Percentiles rank a stretch among this genome's conserved stretches.
Evolutionary conservation across 1,140 invertebrate species (phyloP).

Genomic region (Plodia interpunctella): DNA sequence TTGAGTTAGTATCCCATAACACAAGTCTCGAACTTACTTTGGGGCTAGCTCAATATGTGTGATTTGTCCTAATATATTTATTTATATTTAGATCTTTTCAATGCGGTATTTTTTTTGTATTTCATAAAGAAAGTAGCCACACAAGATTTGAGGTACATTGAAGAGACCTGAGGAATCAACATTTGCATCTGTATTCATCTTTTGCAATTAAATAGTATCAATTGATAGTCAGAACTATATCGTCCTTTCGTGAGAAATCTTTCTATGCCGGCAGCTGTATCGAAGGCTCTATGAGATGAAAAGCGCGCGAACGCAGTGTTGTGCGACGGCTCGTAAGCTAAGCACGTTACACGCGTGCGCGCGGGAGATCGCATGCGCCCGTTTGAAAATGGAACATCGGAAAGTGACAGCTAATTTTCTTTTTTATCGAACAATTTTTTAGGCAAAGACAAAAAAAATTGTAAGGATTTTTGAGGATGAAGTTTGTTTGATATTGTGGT

Average conservation of each 20-base stretch:
- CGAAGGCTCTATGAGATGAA: slow-evolving; percentile 61
- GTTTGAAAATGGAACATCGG: slow-evolving; percentile 51
- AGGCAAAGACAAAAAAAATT: slow-evolving; percentile 15
- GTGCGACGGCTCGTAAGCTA: slow-evolving; percentile 63
- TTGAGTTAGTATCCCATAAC: no score
- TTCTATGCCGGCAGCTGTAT: slow-evolving; percentile 39
- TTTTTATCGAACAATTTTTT: slow-evolving; percentile 18
- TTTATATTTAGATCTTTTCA: no score
- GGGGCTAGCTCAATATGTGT: no score
- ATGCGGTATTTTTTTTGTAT: no score
- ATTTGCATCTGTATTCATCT: no score
- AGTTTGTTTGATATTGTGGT: not conserved
- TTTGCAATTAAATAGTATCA: no score
- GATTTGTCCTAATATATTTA: no score
- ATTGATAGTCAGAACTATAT: slow-evolving; percentile 18
- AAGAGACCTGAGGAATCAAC: no score
- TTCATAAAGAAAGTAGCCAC: no score
- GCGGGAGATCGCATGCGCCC: slow-evolving; percentile 34
- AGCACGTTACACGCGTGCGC: slow-evolving; percentile 58
- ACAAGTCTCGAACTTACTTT: no score
- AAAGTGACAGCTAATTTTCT: slow-evolving; percentile 26
- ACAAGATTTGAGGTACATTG: no score
- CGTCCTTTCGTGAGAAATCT: slow-evolving; percentile 49
- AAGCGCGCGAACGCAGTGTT: slow-evolving; percentile 74
- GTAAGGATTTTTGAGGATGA: slow-evolving; percentile 9